Base-by-base conservation (phyloP, 2,797 vertebrate genomes). In the Diplodus sargus region DNA sequence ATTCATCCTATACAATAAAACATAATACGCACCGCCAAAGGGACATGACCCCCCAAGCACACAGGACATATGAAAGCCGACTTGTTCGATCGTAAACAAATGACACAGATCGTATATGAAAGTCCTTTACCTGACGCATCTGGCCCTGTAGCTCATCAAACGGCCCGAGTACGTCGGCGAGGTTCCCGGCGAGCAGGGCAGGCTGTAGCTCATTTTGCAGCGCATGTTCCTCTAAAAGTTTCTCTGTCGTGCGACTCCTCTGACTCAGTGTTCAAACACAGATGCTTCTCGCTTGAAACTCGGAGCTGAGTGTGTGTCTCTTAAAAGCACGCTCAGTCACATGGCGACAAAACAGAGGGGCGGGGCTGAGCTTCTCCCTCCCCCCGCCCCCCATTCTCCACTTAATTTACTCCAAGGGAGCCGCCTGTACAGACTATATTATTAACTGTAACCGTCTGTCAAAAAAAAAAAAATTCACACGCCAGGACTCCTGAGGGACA, bases 171-270 rank as follows among this genome's bases (percentile, higher is more conserved):
- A 89, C 0, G 91, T 73, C 0, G 94, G 91, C 0, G 93, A 94
- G 0, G 87, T 82, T 20, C 75, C 89, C 2, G 93, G 94, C 0
- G 94, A 94, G 73, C 88, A 94, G 9, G 94, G 93, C 8, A 95
- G 87, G 10, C 85, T 92, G 87, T 94, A 95, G 69, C 76, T 94
- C 91, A 95, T 92, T 81, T 77, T 93, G 84, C 92, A 92, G 59
- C 93, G 93, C 95, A 96, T 96, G 53, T 56, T 89, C 1, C 22
- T 9, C 4, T 6, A 8, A 16, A 14, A 20, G 8, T 2, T 48
- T 59, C 3, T 52, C 48, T 1, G 17, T 9, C 8, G 20, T 1
- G 48, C n/a, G 6, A 51, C 39, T 70, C 70, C 59, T 2, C 48
- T 0, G 58, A 39, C 48, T 0, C 54, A 43, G 71, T 8, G 57